Evolutionary conservation across 2,113 vertebrate species (phyloP), one percentile per base, ranked within the genome.

Genomic region (Nycticorax nycticorax): DNA sequence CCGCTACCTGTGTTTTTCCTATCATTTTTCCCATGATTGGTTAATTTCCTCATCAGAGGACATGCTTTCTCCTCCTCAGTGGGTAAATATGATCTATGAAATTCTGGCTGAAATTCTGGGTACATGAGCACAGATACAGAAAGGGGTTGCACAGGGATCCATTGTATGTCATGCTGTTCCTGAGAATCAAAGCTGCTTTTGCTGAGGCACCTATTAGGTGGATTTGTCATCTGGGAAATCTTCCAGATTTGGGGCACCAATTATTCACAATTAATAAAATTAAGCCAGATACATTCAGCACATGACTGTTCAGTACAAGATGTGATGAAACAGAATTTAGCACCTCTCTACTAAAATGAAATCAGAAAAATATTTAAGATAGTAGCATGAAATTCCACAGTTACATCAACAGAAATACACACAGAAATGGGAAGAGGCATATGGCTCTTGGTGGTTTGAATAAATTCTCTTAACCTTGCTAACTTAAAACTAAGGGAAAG

Each of bases 141-240:
- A 87, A 69, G 6, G 8, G 3, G 2, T 67, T 71, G 19, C 23
- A 39, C 14, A 60, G 20, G 57, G 45, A 64, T 48, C 52, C 7
- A 23, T 47, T 50, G n/a, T 7, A 27, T 19, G 32, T 45, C 14
- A 33, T 71, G 62, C 32, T 85, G 17, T 74, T 96, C 56, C 35
- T 96, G 52, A 1, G 1, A 47, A 86, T 60, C 94, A 47, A 48
- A 63, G 45, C 12, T 28, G 26, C 26, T 10, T 68, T 93, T 8
- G 17, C 63, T 69, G 55, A 91, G 80, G n/a, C 43, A 64, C 59
- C 8, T 41, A 27, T 71, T 68, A 59, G 48, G 9, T 45, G 80
- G 41, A 92, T 96, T 78, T 89, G 78, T 90, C 91, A 84, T 48
- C 32, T 73, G 41, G 47, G 62, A 91, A 93, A 53, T 69, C 85